Conservation (phyloP, 1,140 invertebrate genomes). For the Apis mellifera region DNA sequence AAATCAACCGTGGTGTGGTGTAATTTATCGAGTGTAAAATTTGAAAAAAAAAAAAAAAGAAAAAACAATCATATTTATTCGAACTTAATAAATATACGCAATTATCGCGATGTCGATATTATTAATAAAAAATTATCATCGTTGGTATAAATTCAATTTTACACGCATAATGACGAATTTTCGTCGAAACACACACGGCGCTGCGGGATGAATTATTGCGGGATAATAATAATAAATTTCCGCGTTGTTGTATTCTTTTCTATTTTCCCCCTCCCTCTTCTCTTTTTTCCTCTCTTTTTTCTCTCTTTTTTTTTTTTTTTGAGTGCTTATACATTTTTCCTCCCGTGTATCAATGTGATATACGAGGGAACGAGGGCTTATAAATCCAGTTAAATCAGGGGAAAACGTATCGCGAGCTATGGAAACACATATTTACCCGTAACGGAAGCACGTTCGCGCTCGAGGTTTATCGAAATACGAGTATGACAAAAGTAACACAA, state of each 20-base stretch:
- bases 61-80: neutral
- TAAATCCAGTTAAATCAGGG: slow-evolving; percentile 37
- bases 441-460: neutral
- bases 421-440: slow-evolving; percentile 35
- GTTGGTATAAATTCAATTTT: neutral
- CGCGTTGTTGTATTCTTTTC: neutral
- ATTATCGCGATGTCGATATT: neutral
- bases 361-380: slow-evolving; percentile 10
- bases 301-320: no score
- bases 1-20: no score
- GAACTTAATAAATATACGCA: neutral
- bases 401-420: slow-evolving; percentile 5
- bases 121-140: neutral
- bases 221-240: slow-evolving; percentile 12
- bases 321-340: slow-evolving; percentile 18
- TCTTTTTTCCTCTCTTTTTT: no score
- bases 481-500: slow-evolving; percentile 43
- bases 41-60: neutral
- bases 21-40: neutral
- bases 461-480: slow-evolving; percentile 43
- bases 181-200: neutral
- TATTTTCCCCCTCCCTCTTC: neutral
- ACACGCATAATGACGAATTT: neutral
- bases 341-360: slow-evolving; percentile 26
- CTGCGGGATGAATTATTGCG: neutral